Conservation (phyloP, 1,140 invertebrate species). For the Drosophila funebris region DNA sequence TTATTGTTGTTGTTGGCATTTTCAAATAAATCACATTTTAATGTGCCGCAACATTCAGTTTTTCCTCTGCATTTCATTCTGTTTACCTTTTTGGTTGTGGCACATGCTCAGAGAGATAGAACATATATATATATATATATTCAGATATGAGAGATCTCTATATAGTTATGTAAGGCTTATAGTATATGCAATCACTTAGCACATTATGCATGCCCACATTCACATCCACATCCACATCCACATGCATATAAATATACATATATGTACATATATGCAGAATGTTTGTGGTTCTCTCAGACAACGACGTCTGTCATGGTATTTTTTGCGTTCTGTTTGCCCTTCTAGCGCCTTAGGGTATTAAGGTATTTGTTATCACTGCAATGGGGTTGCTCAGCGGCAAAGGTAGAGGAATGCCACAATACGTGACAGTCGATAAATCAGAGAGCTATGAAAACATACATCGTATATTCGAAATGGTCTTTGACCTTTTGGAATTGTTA, state of each 20-base stretch:
- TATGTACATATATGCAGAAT: neutral
- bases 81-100: conserved; percentile 42
- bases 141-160: neutral
- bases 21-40: conserved; percentile 67
- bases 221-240: no score
- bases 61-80: conserved; percentile 24
- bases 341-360: neutral
- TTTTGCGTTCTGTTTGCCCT: conserved; percentile 9
- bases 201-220: conserved; percentile 15
- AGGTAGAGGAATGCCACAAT: neutral
- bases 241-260: no score
- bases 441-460: conserved; percentile 5
- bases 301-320: neutral
- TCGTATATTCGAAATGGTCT: neutral
- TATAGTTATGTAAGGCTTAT: conserved; percentile 27
- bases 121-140: neutral
- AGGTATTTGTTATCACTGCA: conserved; percentile 3
- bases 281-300: neutral
- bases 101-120: conserved; percentile 32
- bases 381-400: conserved; percentile 4
- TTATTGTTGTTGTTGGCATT: conserved; percentile 26
- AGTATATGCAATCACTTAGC: conserved; percentile 15
- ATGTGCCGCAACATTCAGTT: conserved; percentile 58
- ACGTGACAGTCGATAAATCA: conserved; percentile 33
- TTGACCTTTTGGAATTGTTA: conserved; percentile 17